Evolutionary conservation across 2,888 invertebrate species (phyloP).

Genomic region (Dyspetes luteomarginatus): DNA sequence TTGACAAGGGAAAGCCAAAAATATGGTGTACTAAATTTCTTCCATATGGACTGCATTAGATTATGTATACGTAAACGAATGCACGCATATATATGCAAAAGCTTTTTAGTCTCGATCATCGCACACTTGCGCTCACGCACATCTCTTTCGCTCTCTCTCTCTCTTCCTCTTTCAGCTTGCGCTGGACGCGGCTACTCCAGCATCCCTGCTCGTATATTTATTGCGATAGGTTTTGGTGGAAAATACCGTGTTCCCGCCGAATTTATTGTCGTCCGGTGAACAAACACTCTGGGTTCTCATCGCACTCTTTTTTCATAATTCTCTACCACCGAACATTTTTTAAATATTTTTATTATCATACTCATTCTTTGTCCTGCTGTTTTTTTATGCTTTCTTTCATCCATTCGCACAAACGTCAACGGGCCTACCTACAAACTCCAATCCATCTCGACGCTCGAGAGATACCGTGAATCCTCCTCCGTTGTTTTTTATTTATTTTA

Average conservation of each 20-base stretch:
- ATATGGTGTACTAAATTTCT: constrained; percentile 78
- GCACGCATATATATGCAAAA: constrained; percentile 1
- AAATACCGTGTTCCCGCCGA: constrained; percentile 76
- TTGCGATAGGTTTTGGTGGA: constrained; percentile 81
- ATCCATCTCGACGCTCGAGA: not conserved
- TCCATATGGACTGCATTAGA: constrained; percentile 81
- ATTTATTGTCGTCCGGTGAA: constrained; percentile 77
- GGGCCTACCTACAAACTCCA: no score
- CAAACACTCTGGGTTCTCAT: constrained; percentile 67
- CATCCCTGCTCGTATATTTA: constrained; percentile 76
- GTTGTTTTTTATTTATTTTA: not conserved
- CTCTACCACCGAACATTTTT: constrained; percentile 38
- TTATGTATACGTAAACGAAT: constrained; percentile 65
- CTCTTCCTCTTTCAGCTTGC: constrained; percentile 16
- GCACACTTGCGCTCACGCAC: constrained; percentile 22
- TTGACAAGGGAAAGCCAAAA: constrained; percentile 35
- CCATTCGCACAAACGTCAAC: constrained; percentile 3
- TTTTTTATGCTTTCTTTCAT: constrained; percentile 1
- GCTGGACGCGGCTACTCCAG: constrained; percentile 55
- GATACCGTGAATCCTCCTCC: not conserved
- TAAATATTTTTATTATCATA: constrained; percentile 18
- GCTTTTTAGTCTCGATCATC: constrained; percentile 10
- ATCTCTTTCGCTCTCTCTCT: constrained; percentile 12
- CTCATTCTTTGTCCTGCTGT: constrained; percentile 20
- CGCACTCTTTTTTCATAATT: constrained; percentile 45